phyloP scores from a whole-genome alignment of 2,888 invertebrate genomes.

The Eudemis profundana region DNA sequence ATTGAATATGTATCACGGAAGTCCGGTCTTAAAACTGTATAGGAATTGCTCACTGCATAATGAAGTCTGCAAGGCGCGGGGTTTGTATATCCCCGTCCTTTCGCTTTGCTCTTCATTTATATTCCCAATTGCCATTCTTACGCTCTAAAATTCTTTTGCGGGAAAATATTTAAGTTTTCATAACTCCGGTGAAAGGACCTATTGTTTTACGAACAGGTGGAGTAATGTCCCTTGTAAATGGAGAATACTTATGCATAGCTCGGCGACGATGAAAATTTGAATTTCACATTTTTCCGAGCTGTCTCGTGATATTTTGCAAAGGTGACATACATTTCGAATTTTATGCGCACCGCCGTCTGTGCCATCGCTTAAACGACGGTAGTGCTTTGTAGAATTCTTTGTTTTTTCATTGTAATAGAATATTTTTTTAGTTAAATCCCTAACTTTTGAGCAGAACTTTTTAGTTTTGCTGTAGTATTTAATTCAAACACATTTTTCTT shows the following conservation, averaged over 20 bases:
- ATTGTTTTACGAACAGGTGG: constrained; percentile 48
- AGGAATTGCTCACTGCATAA: constrained; percentile 31
- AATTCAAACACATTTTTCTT: too few species aligned
- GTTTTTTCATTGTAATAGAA: background rate
- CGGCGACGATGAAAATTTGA: constrained; percentile 37
- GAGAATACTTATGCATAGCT: constrained; percentile 37
- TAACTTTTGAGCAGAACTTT: too few species aligned
- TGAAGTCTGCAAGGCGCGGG: background rate
- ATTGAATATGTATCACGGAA: constrained; percentile 33
- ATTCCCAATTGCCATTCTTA: constrained; percentile 56
- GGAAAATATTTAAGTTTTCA: constrained; percentile 56
- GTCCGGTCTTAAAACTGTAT: constrained; percentile 18
- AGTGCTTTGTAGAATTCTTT: constrained; percentile 6
- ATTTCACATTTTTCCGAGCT: constrained; percentile 38
- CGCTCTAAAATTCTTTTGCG: constrained; percentile 52
- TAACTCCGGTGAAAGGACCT: constrained; percentile 49
- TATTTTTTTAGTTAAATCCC: background rate
- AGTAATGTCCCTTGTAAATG: constrained; percentile 43
- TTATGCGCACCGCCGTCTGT: constrained; percentile 20
- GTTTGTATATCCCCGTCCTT: constrained; percentile 14
- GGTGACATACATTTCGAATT: constrained; percentile 36
- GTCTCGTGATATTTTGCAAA: constrained; percentile 40
- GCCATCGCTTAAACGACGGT: constrained; percentile 8
- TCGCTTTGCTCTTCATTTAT: constrained; percentile 56
- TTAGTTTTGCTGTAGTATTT: too few species aligned